Evolutionary conservation across 2,113 vertebrate genomes (phyloP), one percentile per base, ranked within the genome.

Genomic region (Bambusicola thoracicus): DNA sequence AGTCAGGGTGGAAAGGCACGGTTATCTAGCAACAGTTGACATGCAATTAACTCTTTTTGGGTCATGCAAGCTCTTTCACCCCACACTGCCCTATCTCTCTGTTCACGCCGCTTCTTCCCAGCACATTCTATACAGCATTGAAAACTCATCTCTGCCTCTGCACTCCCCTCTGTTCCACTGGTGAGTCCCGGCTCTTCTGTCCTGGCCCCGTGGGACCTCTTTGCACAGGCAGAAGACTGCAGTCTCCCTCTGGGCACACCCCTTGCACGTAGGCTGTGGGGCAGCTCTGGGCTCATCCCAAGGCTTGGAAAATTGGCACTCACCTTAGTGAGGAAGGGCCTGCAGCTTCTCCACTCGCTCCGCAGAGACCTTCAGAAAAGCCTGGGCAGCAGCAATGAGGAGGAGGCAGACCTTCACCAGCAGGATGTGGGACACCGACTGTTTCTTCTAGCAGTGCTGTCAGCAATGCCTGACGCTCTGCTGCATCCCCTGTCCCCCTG

Each of bases 11-110:
- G 56, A 94, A 84, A 81, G 68, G 72, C 77, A 72, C 44, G 5
- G 25, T 90, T 95, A 95, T 95, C 61, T 90, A 78, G 65, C 80
- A 90, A 69, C 78, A 40, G 81, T 32, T 93, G 90, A 95, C 77
- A 93, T 10, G 73, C 80, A 90, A 72, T 88, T 94, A 90, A 86
- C 87, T 75, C 1, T 4, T 30, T 91, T 65, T 40, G 66, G 56
- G 66, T 91, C 12, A 5, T 48, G 58, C 38, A 48, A 78, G 38
- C 46, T 89, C 43, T 40, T 81, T 78, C 4, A 6, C 51, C 63
- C 59, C 25, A 17, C 6, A 2, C 41, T 84, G 70, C 66, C 67
- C 36, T 48, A 40, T 11, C 48, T 15, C 67, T 79, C 40, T 20
- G 59, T 24, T 92, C 38, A 63, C 1, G 1, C 38, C 19, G 15